These are phyloP conservation scores for Gasterosteus aculeatus DNA, from an alignment of 2,113 vertebrate species.

Conservation along the genomic window DNA sequence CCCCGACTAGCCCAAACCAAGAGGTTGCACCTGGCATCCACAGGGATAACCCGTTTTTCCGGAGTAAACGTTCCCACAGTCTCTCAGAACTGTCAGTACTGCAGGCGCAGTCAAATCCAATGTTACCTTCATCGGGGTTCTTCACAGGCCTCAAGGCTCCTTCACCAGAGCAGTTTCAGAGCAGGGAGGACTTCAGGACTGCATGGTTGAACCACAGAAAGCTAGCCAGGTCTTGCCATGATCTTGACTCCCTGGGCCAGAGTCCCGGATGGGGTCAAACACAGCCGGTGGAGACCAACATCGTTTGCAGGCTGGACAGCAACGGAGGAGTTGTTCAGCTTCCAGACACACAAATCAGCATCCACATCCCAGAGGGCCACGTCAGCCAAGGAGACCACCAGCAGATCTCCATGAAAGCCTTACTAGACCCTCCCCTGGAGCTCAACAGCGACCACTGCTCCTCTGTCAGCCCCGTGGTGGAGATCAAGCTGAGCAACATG, in stretches of 20 bases:
- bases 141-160: conserved; percentile 91
- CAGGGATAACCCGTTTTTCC: conserved; percentile 91
- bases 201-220: conserved; percentile 97
- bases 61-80: conserved; percentile 96
- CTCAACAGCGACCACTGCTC: conserved; percentile 91
- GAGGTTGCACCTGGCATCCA: conserved; percentile 70
- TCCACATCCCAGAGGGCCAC: conserved; percentile 91
- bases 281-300: conserved; percentile 93
- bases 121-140: conserved; percentile 78
- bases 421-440: conserved; percentile 92
- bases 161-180: conserved; percentile 94
- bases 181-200: conserved; percentile 93
- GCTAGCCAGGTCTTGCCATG: conserved; percentile 94
- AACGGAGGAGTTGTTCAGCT: conserved; percentile 92
- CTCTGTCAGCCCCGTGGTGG: conserved; percentile 90
- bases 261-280: conserved; percentile 98
- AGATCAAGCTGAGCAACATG: conserved; percentile 94
- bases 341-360: conserved; percentile 91
- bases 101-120: conserved; percentile 86
- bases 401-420: conserved; percentile 93
- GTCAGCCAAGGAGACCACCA: conserved; percentile 88
- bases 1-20: conserved; percentile 65
- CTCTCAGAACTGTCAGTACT: conserved; percentile 93
- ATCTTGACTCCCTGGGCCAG: conserved; percentile 92
- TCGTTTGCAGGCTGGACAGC: conserved; percentile 91